phyloP scores from a whole-genome alignment of 2,113 vertebrate species.

The Onychostruthus taczanowskii region DNA sequence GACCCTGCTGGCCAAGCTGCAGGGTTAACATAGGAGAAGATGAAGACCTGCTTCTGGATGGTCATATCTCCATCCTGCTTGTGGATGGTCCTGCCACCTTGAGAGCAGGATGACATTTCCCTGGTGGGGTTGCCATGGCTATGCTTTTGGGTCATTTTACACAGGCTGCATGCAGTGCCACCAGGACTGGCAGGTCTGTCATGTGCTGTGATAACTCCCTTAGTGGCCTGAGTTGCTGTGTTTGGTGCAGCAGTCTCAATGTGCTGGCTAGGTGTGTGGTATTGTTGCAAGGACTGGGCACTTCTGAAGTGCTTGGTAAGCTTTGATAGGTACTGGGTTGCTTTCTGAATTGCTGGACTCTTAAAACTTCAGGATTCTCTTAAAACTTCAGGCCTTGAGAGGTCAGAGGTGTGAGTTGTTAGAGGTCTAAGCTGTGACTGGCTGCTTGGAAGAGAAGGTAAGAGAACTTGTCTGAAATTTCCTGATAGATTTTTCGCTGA shows the following conservation, averaged over 20 bases:
- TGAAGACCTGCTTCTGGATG: not conserved
- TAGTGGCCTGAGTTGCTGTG: fast-evolving
- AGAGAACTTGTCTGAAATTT: not conserved
- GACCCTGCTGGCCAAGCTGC: too few species aligned
- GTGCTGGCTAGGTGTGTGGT: not conserved
- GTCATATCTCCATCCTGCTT: not conserved
- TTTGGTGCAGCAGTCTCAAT: not conserved
- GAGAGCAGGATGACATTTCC: not conserved
- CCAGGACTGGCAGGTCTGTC: not conserved
- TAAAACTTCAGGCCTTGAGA: not conserved
- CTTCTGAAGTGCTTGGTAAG: not conserved
- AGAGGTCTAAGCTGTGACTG: not conserved
- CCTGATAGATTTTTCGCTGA: not conserved
- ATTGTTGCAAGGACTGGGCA: not conserved
- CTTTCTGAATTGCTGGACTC: not conserved
- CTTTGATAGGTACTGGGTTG: not conserved
- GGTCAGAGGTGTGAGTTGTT: not conserved
- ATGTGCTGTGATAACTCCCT: not conserved
- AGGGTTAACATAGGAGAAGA: not conserved
- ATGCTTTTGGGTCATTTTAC: not conserved
- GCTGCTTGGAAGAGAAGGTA: not conserved
- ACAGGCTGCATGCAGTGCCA: not conserved
- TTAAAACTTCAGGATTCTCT: not conserved
- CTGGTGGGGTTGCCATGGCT: not conserved
- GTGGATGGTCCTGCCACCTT: not conserved